Base-by-base conservation (phyloP, 2,797 vertebrate species). In the Percopsis omiscomaycus region DNA sequence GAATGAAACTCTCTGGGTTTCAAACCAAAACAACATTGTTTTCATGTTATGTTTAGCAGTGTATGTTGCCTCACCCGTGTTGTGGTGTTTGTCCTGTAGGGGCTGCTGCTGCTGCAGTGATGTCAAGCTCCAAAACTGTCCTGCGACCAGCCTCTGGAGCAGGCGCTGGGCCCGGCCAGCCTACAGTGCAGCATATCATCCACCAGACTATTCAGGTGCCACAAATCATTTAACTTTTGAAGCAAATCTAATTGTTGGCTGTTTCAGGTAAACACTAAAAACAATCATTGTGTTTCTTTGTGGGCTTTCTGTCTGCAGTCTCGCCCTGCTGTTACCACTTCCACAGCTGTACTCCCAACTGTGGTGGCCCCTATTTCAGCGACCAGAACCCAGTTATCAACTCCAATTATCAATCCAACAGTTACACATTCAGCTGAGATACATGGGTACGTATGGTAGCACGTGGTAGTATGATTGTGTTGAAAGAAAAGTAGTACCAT, bases 121-220 rank as follows among this genome's bases (percentile, higher is more conserved):
- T 99, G 94, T 98, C 97, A 61, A 98, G 96, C 80, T 94, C 95
- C 62, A 99, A 99, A 93, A 96, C 96, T 1, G 96, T 98, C 56
- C 87, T 99, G 65, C 93, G 98, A 64, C 96, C 97, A 61, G 96
- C 95, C 2, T 94, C 96, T 0, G 93, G 92, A 64, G 92, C 94
- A n/a, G 94, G 92, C 3, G 86, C 92, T 0, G 94, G 95, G 0
- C 82, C 94, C 0, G 94, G 94, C 29, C 98, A 97, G 79, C 92
- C 95, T 60, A 82, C 90, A 2, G 94, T 98, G 15, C 98, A 97
- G 73, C 97, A 99, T 89, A 96, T 98, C 81, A 96, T 97, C 74
- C 98, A 98, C 71, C 96, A 98, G 81, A 92, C 96, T 9, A 97
- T 97, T 88, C 96, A 95, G 96, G 98, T 93, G 56, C 48, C 37